Conservation (phyloP, 2,888 invertebrate species). For the Phragmatobia fuliginosa region DNA sequence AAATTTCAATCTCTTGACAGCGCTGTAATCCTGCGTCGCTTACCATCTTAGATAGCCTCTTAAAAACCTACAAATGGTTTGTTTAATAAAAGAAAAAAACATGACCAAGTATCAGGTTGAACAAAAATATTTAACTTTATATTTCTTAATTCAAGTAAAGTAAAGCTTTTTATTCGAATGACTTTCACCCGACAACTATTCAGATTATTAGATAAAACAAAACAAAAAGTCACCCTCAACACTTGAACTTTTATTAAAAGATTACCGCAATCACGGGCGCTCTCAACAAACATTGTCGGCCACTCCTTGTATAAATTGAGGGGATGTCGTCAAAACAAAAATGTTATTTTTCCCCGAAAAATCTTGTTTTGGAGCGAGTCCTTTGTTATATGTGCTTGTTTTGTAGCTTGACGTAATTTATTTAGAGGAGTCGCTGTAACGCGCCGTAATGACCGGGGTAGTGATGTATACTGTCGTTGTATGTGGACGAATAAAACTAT, state of each 20-base stretch:
- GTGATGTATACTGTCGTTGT: slow-evolving; percentile 15
- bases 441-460: slow-evolving; percentile 28
- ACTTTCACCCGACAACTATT: slow-evolving; percentile 15
- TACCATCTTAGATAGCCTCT: no score
- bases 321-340: slow-evolving; percentile 49
- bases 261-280: slow-evolving; percentile 39
- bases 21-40: no score
- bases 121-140: neutral
- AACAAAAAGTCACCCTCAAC: slow-evolving; percentile 26
- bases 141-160: neutral
- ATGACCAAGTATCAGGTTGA: no score
- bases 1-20: no score
- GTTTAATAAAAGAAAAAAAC: no score
- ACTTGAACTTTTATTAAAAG: slow-evolving; percentile 44
- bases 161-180: neutral
- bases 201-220: slow-evolving; percentile 29
- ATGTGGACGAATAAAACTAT: slow-evolving; percentile 5
- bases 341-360: slow-evolving; percentile 44
- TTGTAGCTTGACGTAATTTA: slow-evolving; percentile 52
- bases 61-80: no score
- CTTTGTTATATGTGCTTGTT: slow-evolving; percentile 61
- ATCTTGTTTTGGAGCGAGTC: slow-evolving; percentile 50
- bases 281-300: slow-evolving; percentile 33
- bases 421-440: slow-evolving; percentile 35
- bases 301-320: slow-evolving; percentile 27